A percentile compares a stretch with the other conserved stretches of the same genome.
Conservation (phyloP, 2,888 invertebrate species). For the Cistogaster globosa region DNA sequence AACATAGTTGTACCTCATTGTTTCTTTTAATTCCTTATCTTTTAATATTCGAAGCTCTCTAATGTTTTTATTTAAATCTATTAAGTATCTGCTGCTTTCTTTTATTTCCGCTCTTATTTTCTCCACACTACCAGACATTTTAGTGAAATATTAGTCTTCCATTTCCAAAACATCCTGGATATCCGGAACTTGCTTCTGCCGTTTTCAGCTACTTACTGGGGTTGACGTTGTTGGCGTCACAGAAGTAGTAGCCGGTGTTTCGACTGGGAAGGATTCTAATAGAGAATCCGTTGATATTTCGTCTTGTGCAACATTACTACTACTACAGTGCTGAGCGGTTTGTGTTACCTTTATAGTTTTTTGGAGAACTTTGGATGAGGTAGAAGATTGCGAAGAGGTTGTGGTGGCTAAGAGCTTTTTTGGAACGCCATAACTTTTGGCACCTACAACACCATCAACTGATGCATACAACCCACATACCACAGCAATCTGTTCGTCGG, state of each 20-base stretch:
- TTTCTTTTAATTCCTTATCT: not conserved
- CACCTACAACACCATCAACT: not conserved
- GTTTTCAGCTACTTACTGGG: not conserved
- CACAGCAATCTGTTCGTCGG: not conserved
- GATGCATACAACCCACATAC: not conserved
- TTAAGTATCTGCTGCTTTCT: conserved; percentile 2
- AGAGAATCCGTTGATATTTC: too few species aligned
- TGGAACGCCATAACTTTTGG: not conserved
- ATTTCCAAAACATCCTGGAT: not conserved
- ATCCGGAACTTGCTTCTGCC: not conserved
- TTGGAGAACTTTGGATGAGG: too few species aligned
- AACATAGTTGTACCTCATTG: too few species aligned
- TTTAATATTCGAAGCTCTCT: not conserved
- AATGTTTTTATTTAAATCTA: not conserved
- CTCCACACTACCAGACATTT: conserved; percentile 3
- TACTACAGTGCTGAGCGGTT: too few species aligned
- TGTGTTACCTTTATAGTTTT: too few species aligned
- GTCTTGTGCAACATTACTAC: too few species aligned
- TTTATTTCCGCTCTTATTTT: conserved; percentile 1
- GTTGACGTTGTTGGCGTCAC: not conserved
- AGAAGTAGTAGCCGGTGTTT: not conserved
- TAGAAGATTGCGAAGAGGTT: too few species aligned
- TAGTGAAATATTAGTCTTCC: not conserved
- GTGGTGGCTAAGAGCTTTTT: not conserved
- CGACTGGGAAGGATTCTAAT: too few species aligned